These are phyloP conservation scores for Bostrychus sinensis DNA, from an alignment of 2,113 vertebrate species.

Conservation along the genomic window DNA sequence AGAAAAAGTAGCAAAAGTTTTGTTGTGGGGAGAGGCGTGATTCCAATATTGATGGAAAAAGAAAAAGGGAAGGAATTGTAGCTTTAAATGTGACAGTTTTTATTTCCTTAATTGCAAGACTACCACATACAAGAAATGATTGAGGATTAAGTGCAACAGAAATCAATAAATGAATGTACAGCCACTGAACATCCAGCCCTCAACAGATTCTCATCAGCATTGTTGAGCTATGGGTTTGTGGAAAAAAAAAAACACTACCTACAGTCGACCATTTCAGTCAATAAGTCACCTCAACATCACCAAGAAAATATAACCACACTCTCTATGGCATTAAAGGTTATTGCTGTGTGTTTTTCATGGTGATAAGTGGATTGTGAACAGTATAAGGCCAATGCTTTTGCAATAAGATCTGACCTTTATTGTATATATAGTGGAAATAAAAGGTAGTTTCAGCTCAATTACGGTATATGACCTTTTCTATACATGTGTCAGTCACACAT, in stretches of 20 bases:
- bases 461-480: background rate
- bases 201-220: slow-evolving; percentile 13
- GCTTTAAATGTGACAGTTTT: too few species aligned
- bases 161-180: slow-evolving; percentile 37
- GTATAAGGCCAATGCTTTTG: background rate
- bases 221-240: slow-evolving; percentile 22
- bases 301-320: background rate
- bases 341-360: background rate
- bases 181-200: slow-evolving; percentile 21
- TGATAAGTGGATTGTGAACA: slow-evolving; percentile 3
- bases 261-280: slow-evolving; percentile 13
- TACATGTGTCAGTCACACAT: slow-evolving; percentile 5
- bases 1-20: too few species aligned
- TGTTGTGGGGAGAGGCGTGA: too few species aligned
- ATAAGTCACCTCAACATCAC: slow-evolving; percentile 19
- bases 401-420: background rate
- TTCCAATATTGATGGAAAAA: too few species aligned
- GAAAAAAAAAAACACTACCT: slow-evolving; percentile 28
- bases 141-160: slow-evolving; percentile 18
- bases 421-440: background rate
- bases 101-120: too few species aligned
- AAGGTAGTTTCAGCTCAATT: background rate
- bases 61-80: too few species aligned
- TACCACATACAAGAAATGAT: background rate
- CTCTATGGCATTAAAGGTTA: background rate